Evolutionary conservation across 2,797 vertebrate genomes (phyloP).

Genomic region (Gila robusta): DNA sequence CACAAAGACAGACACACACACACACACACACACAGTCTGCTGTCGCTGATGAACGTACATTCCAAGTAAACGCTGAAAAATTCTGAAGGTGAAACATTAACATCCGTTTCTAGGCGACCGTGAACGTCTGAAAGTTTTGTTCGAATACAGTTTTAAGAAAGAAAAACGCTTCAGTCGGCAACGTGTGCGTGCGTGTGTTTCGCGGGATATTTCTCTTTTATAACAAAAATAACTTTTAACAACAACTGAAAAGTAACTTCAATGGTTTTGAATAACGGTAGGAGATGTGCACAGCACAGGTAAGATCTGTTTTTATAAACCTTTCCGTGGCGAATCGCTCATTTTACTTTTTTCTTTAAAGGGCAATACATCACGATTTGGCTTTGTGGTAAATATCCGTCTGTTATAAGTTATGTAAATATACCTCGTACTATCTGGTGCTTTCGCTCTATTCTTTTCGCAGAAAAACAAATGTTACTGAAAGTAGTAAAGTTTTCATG

Average conservation of each 20-base stretch:
- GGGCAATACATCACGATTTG: background rate
- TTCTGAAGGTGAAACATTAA: background rate
- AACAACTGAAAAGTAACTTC: background rate
- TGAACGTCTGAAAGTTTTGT: background rate
- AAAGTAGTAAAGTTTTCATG: constrained; percentile 4
- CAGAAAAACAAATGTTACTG: background rate
- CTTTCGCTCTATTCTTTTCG: background rate
- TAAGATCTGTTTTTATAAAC: background rate
- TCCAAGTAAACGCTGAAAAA: background rate
- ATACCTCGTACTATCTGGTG: background rate
- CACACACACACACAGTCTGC: background rate
- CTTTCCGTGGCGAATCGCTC: background rate
- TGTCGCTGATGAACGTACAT: background rate
- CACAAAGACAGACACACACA: too few species aligned
- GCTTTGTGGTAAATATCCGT: background rate
- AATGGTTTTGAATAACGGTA: background rate
- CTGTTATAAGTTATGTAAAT: background rate
- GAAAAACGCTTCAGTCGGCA: too few species aligned
- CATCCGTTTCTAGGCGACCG: background rate
- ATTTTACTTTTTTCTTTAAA: constrained; percentile 1
- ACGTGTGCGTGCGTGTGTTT: background rate
- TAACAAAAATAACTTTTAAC: background rate
- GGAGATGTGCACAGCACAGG: constrained; percentile 13
- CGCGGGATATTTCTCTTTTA: background rate
- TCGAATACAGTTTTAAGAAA: background rate